Base-by-base conservation (phyloP, 2,113 vertebrate species). In the Rhinichthys klamathensis region DNA sequence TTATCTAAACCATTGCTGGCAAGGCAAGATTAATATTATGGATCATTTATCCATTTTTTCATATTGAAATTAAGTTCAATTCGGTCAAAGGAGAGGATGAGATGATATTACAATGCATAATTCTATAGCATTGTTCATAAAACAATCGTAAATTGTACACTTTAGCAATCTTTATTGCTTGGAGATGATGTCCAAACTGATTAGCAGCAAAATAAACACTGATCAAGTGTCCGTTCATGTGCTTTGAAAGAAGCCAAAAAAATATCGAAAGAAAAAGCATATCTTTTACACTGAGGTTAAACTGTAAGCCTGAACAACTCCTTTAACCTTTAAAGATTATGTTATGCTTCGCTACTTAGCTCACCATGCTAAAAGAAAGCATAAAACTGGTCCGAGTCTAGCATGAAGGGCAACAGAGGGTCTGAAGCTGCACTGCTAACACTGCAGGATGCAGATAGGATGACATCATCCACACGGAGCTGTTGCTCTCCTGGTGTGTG, bases 401-500 rank as follows among this genome's bases (percentile, higher is more conserved):
- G 84, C 77, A 25, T 72, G 58, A 77, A 84, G 72, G 61, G 80
- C 80, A 81, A 81, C 80, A 81, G 69, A 81, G 80, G 61, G 61
- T 81, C 80, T 81, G 69, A 84, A 72, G 70, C 65, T 70, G 75
- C 78, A 25, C 84, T 74, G 81, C 41, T 65, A 85, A 82, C 86
- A 84, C 86, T 86, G 88, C 88, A 86, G 88, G 86, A 84, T 87
- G 84, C 88, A 77, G 75, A 75, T 77, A 69, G 88, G 86, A 87
- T 89, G 88, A 89, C 88, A 87, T 89, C 88, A 89, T 86, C 81
- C 84, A 86, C 86, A 81, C n/a, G 38, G 65, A 78, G 83, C 80
- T 70, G 80, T 84, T 81, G 61, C 61, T 81, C 61, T 81, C 79
- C 79, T 65, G 79, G 73, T 80, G 82, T 69, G 70, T 69, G 63